These are phyloP conservation scores for Volucella zonaria DNA, from an alignment of 2,888 invertebrate species.

Conservation along the genomic window DNA sequence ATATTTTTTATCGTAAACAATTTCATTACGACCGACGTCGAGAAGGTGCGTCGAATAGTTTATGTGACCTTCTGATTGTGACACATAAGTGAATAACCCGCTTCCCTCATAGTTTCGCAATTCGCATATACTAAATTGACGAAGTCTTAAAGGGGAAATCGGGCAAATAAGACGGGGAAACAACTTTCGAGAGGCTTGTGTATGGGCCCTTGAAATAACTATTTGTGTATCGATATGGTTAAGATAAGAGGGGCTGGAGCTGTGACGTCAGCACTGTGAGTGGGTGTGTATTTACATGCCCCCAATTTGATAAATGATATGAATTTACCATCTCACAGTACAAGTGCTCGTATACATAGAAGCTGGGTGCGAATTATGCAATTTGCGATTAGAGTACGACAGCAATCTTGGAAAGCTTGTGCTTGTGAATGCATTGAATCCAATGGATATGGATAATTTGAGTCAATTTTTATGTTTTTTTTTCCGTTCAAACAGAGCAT, in stretches of 20 bases:
- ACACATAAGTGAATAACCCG: background rate
- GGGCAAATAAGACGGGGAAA: background rate
- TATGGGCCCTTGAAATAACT: conserved; percentile 8
- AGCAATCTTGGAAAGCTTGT: background rate
- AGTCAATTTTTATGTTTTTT: background rate
- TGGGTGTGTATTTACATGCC: conserved; percentile 3
- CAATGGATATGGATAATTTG: background rate
- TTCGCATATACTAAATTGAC: background rate
- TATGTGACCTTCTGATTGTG: conserved; percentile 24
- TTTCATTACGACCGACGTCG: conserved; percentile 9
- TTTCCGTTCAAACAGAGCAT: no score
- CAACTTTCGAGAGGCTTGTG: background rate
- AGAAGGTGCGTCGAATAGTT: background rate
- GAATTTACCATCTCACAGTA: no score
- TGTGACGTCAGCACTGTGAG: conserved; percentile 15
- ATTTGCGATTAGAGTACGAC: background rate
- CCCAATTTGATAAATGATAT: no score
- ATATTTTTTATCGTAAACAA: conserved; percentile 32
- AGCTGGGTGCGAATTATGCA: background rate
- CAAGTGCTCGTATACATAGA: no score
- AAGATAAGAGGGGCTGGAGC: conserved; percentile 9
- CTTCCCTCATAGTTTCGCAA: no score
- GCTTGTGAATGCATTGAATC: background rate
- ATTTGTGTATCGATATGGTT: background rate
- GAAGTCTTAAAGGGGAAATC: background rate